Evolutionary conservation across 1,140 invertebrate genomes (phyloP).

Genomic region (Habropoda laboriosa): DNA sequence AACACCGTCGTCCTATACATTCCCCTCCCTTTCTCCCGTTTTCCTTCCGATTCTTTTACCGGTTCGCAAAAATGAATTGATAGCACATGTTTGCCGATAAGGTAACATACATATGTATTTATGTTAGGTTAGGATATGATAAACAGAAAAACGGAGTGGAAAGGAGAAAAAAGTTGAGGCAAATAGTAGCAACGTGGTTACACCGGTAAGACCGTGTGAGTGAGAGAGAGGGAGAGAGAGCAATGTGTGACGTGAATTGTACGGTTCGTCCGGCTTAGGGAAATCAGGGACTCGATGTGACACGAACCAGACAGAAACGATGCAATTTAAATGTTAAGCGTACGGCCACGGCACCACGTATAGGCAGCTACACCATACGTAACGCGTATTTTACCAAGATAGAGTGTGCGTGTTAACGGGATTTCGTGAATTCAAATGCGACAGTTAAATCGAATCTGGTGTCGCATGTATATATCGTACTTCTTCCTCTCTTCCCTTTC

Average conservation of each 20-base stretch:
- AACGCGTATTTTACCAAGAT: constrained; percentile 21
- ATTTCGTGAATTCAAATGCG: constrained; percentile 74
- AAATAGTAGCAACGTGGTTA: no score
- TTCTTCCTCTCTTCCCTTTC: not conserved
- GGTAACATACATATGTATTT: no score
- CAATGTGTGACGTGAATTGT: not conserved
- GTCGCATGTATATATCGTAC: constrained; percentile 3
- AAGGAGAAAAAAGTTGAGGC: constrained; percentile 4
- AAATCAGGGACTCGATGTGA: constrained; percentile 1
- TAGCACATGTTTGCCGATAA: no score
- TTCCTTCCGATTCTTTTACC: not conserved
- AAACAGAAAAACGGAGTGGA: no score
- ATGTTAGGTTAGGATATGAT: no score
- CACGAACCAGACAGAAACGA: constrained; percentile 63
- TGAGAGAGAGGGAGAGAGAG: no score
- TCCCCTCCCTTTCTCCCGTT: not conserved
- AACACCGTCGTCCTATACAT: no score
- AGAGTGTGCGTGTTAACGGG: constrained; percentile 34
- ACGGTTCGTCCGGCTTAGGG: constrained; percentile 5
- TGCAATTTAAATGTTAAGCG: constrained; percentile 78
- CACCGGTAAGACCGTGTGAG: not conserved
- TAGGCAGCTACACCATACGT: constrained; percentile 1
- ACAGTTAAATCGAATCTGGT: constrained; percentile 75
- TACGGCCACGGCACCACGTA: constrained; percentile 29
- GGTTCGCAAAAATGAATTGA: not conserved